Conservation (phyloP, 1,140 invertebrate species). For the Aphidius ervi region DNA sequence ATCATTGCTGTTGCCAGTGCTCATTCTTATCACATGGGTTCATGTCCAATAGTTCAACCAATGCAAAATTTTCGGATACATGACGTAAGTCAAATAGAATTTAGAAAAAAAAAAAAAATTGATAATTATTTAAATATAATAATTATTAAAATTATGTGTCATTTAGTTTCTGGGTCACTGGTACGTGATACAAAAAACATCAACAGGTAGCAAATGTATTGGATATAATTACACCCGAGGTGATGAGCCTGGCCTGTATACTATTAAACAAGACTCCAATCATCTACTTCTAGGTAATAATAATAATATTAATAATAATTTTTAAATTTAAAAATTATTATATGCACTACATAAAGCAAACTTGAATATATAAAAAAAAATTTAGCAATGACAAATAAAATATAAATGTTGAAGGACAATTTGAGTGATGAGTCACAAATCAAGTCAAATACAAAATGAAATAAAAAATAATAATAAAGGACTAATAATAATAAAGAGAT, state of each 20-base stretch:
- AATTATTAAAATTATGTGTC: constrained; percentile 18
- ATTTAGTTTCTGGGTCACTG: constrained; percentile 72
- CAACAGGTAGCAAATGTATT: constrained; percentile 73
- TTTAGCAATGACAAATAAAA: no score
- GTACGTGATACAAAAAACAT: constrained; percentile 81
- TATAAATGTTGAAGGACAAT: no score
- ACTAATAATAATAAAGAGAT: not conserved
- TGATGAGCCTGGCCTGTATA: constrained; percentile 64
- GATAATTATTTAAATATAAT: constrained; percentile 1
- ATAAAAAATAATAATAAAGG: not conserved
- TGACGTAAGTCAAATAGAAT: constrained; percentile 4
- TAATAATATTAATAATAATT: constrained; percentile 21
- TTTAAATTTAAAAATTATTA: not conserved
- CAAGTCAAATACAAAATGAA: not conserved
- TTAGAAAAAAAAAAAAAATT: no score
- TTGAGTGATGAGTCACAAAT: no score
- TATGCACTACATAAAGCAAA: not conserved
- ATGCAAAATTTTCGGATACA: constrained; percentile 65
- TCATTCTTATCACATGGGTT: constrained; percentile 70
- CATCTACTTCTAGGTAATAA: constrained; percentile 58
- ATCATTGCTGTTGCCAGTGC: constrained; percentile 30
- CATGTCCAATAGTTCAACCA: constrained; percentile 69
- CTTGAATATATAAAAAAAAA: not conserved
- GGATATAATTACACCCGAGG: constrained; percentile 72
- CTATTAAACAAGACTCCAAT: constrained; percentile 70